Percentiles rank a stretch among this genome's conserved stretches.
phyloP scores from a whole-genome alignment of 2,888 invertebrate genomes.

The Limulus polyphemus region DNA sequence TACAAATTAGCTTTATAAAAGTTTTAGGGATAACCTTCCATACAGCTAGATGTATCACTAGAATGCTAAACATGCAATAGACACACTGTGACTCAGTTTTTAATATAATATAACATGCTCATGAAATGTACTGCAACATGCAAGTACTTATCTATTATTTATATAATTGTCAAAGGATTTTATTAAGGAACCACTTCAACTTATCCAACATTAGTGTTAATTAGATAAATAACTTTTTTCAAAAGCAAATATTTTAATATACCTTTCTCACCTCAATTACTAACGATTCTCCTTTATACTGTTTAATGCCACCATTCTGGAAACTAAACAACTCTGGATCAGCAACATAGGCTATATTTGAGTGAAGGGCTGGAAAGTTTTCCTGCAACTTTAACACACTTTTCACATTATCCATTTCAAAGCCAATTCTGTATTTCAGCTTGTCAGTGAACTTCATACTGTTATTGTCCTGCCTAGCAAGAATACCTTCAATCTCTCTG shows the following conservation, averaged over 20 bases:
- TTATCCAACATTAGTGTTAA: no score
- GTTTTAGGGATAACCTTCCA: no score
- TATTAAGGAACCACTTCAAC: no score
- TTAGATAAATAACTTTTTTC: no score
- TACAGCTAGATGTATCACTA: no score
- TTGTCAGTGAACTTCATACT: background rate
- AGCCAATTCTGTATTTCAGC: conserved; percentile 53
- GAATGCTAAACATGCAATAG: no score
- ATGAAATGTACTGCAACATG: no score
- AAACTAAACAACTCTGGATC: conserved; percentile 84
- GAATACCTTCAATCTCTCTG: conserved; percentile 13
- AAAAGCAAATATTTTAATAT: background rate
- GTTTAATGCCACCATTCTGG: conserved; percentile 53
- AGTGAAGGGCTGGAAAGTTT: conserved; percentile 66
- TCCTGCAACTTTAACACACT: conserved; percentile 75
- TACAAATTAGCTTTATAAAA: no score
- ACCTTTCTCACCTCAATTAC: conserved; percentile 85
- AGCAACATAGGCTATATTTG: conserved; percentile 72
- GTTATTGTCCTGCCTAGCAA: conserved; percentile 16
- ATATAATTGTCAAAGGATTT: no score
- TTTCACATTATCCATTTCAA: conserved; percentile 89
- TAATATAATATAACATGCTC: no score
- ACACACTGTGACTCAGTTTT: no score
- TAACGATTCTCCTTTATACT: conserved; percentile 83
- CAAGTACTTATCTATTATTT: no score